These are phyloP conservation scores for Drosophila trichaetosa DNA, from an alignment of 2,888 invertebrate species.

Conservation along the genomic window DNA sequence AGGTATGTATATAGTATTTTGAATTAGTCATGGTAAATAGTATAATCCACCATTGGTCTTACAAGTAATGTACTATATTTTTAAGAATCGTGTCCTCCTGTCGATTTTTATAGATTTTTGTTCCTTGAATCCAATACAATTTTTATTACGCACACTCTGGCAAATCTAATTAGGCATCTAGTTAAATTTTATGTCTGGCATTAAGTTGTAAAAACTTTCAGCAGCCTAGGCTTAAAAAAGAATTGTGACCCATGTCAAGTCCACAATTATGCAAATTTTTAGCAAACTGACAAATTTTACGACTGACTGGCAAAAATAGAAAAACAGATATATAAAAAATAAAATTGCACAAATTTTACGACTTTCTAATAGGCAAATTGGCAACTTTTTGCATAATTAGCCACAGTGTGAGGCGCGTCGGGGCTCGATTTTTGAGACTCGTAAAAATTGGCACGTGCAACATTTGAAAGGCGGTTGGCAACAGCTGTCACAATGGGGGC, in stretches of 20 bases:
- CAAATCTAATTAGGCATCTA: conserved; percentile 43
- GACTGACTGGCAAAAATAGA: conserved; percentile 21
- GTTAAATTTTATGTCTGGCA: conserved; percentile 48
- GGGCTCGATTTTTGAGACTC: conserved; percentile 28
- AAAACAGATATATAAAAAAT: conserved; percentile 2
- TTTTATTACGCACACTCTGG: background rate
- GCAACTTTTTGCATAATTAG: conserved; percentile 72
- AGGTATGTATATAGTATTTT: background rate
- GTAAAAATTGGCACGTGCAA: conserved; percentile 67
- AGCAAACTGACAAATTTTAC: conserved; percentile 45
- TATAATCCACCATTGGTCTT: background rate
- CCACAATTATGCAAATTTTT: conserved; percentile 57
- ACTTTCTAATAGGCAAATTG: conserved; percentile 74
- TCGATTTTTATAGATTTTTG: background rate
- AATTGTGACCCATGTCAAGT: conserved; percentile 38
- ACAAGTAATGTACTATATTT: background rate
- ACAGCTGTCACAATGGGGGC: conserved; percentile 55
- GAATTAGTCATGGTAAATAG: background rate
- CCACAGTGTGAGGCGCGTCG: conserved; percentile 41
- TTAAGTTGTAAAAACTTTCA: conserved; percentile 52
- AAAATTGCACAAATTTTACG: conserved; percentile 63
- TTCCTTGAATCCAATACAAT: background rate
- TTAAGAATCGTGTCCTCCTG: background rate
- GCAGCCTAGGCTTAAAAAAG: conserved; percentile 30
- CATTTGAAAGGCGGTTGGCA: conserved; percentile 33